Percentiles rank a stretch among this genome's conserved stretches.
Conservation (phyloP, 2,797 vertebrate genomes). For the Anas georgica region DNA sequence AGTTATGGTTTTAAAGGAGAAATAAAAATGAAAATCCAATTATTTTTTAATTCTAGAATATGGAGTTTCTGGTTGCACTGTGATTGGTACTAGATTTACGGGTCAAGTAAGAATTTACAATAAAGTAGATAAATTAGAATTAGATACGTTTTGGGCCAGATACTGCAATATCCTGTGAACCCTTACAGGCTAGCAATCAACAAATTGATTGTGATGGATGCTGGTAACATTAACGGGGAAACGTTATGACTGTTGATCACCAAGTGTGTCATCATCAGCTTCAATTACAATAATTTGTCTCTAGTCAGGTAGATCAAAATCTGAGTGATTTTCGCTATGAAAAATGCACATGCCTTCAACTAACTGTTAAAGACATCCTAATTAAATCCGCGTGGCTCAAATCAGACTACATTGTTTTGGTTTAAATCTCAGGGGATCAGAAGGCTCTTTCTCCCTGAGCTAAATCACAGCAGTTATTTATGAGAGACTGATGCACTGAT, state of each 20-base stretch:
- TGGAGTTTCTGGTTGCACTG: background rate
- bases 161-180: background rate
- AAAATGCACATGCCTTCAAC: background rate
- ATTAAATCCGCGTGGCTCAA: background rate
- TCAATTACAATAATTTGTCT: background rate
- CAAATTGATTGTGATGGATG: background rate
- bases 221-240: background rate
- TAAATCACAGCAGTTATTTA: background rate
- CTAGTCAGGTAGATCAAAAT: background rate
- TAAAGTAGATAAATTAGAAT: background rate
- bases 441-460: background rate
- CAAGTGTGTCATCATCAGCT: background rate
- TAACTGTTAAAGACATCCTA: background rate
- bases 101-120: background rate
- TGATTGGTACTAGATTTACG: background rate
- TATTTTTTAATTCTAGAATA: background rate
- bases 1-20: background rate
- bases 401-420: background rate
- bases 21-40: background rate
- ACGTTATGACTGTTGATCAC: background rate
- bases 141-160: background rate
- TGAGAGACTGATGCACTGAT: background rate
- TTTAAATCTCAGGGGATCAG: background rate
- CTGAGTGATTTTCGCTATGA: background rate
- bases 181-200: background rate